phyloP scores from a whole-genome alignment of 2,113 vertebrate species.

The Cairina moschata region DNA sequence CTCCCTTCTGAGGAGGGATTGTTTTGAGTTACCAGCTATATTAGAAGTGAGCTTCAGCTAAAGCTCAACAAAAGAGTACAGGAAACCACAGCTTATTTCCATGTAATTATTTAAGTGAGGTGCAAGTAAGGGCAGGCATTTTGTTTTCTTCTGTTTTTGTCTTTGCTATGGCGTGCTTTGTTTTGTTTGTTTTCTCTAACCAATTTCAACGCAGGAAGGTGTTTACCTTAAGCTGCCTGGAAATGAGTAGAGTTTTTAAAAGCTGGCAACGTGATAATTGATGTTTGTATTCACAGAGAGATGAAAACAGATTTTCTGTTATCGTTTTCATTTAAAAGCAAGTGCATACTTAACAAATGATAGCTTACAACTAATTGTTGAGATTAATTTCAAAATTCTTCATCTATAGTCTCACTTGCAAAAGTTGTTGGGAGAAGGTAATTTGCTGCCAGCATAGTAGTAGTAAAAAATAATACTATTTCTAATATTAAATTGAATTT shows the following conservation, averaged over 20 bases:
- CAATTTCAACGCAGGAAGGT: background rate
- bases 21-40: constrained; percentile 5
- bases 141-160: background rate
- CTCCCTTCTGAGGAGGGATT: background rate
- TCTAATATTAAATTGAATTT: background rate
- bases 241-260: background rate
- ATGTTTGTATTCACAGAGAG: background rate
- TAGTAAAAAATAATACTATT: background rate
- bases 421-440: background rate
- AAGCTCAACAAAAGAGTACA: background rate
- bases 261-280: background rate
- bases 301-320: background rate
- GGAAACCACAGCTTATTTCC: constrained; percentile 6
- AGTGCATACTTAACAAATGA: background rate
- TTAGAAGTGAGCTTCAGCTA: background rate
- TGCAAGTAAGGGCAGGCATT: constrained; percentile 14
- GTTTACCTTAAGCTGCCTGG: background rate
- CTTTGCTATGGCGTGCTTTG: background rate
- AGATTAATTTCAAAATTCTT: background rate
- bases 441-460: background rate
- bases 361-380: background rate
- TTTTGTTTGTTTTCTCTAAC: background rate
- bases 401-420: background rate
- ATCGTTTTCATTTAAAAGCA: background rate
- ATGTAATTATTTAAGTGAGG: background rate